Base-by-base conservation (phyloP, 1,140 invertebrate genomes). In the Magallana angulata region DNA sequence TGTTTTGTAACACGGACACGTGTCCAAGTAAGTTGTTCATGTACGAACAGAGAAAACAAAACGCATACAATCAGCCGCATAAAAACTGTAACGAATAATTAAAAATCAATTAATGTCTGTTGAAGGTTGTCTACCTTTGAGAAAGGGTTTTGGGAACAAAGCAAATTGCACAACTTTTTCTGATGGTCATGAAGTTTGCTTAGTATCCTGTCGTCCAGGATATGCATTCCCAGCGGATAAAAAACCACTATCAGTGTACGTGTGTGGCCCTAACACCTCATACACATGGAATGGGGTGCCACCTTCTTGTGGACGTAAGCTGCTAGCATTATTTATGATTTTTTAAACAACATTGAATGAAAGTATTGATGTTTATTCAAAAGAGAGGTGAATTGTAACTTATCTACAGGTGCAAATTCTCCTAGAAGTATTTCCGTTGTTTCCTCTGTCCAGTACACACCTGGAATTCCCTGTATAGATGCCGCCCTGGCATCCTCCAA, bases 11-110 rank as follows among this genome's bases (percentile, higher is more conserved):
- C 11, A 14, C 48, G 64, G 7, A 83, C 7, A n/a, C 80, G 7
- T 88, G 87, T 76, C 87, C 83, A 24, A 62, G 87, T 88, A 85
- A 57, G 64, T 71, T 6, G 57, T 68, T 48, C 14, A 83, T 18
- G 16, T 16, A 18, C 30, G 12, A 64, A 64, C 36, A 48, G 36
- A 24, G 24, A 48, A 48, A 48, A 36, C 36, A 36, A 48, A 5
- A 48, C 36, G 36, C 36, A 48, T 48, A 48, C 36, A 48, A 48
- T 48, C 36, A 48, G 36, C 5, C 36, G 36, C 36, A 48, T 48
- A 48, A 12, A 62, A 62, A 16, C n/a, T 62, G 14, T n/a, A 11
- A 62, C 14, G 24, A 24, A 12, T 16, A 62, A 12, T 62, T 1
- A 62, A 62, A 62, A 16, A 16, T 12, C n/a, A n/a, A 62, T 62